phyloP scores from a whole-genome alignment of 1,140 invertebrate species.

The Listronotus oregonensis region DNA sequence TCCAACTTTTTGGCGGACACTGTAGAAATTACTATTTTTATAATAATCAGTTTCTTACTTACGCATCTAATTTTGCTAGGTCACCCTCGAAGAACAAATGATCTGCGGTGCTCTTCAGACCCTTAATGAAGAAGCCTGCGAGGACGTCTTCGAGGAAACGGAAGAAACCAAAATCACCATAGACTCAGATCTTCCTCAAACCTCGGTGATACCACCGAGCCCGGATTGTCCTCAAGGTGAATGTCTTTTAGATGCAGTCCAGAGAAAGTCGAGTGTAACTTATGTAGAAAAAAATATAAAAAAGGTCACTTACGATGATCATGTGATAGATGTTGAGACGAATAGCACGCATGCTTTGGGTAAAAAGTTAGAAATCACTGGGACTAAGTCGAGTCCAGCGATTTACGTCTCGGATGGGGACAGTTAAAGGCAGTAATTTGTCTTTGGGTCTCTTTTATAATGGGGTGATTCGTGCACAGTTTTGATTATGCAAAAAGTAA shows the following conservation, averaged over 20 bases:
- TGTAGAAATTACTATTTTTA: too few species aligned
- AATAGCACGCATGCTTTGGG: conserved; percentile 3
- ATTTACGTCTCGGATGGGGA: conserved; percentile 11
- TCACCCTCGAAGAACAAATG: conserved; percentile 92
- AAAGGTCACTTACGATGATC: conserved; percentile 39
- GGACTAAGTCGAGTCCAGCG: conserved; percentile 10
- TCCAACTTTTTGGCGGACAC: too few species aligned
- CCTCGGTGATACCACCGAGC: conserved; percentile 52
- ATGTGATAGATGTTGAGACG: conserved; percentile 4
- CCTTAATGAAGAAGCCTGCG: conserved; percentile 88
- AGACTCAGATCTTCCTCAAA: conserved; percentile 51
- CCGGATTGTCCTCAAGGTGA: conserved; percentile 53
- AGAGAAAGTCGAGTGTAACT: conserved; percentile 14
- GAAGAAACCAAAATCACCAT: conserved; percentile 47
- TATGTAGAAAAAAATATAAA: conserved; percentile 33
- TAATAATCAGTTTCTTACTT: too few species aligned
- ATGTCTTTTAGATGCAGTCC: conserved; percentile 31
- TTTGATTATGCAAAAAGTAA: background rate
- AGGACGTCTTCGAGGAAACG: conserved; percentile 75
- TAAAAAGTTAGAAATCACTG: background rate
- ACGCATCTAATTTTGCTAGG: conserved; percentile 60
- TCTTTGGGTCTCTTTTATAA: too few species aligned
- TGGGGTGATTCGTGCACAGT: too few species aligned
- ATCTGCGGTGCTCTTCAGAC: conserved; percentile 90
- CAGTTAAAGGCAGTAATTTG: background rate